Evolutionary conservation across 1,140 invertebrate genomes (phyloP).

Genomic region (Melipona quadrifasciata): DNA sequence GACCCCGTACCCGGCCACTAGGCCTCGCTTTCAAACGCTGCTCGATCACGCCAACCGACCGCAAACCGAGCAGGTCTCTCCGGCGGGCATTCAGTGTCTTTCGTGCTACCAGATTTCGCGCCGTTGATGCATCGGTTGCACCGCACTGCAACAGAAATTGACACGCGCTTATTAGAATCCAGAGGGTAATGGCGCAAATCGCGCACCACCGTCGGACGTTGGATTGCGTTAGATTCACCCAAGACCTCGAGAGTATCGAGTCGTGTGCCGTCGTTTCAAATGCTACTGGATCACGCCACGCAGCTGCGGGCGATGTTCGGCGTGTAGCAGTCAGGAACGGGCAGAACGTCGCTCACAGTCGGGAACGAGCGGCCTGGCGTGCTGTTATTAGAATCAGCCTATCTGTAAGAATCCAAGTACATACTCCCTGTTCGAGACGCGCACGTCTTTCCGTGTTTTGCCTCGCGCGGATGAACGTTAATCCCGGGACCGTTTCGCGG

Average conservation of each 20-base stretch:
- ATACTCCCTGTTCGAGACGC: not conserved
- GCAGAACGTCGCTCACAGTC: constrained; percentile 35
- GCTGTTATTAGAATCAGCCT: constrained; percentile 59
- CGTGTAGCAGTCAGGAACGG: constrained; percentile 8
- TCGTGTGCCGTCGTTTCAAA: constrained; percentile 51
- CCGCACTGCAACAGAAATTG: constrained; percentile 23
- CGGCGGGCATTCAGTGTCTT: not conserved
- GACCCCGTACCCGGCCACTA: not conserved
- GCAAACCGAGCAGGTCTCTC: constrained; percentile 19
- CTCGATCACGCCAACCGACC: constrained; percentile 64
- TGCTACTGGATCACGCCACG: constrained; percentile 60
- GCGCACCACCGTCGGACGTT: not conserved
- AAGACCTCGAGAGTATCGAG: constrained; percentile 8
- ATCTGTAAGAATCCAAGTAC: not conserved
- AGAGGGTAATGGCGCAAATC: constrained; percentile 15
- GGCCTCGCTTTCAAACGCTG: constrained; percentile 56
- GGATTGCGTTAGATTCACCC: no score
- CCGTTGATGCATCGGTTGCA: no score
- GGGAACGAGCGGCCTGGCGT: constrained; percentile 28
- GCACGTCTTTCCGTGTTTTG: constrained; percentile 53
- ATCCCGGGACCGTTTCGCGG: constrained; percentile 12
- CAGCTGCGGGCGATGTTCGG: constrained; percentile 25
- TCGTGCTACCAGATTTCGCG: constrained; percentile 3
- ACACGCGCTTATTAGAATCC: constrained; percentile 57
- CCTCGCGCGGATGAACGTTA: constrained; percentile 31